Evolutionary conservation across 2,113 vertebrate species (phyloP).

Genomic region (Semnornis frantzii): DNA sequence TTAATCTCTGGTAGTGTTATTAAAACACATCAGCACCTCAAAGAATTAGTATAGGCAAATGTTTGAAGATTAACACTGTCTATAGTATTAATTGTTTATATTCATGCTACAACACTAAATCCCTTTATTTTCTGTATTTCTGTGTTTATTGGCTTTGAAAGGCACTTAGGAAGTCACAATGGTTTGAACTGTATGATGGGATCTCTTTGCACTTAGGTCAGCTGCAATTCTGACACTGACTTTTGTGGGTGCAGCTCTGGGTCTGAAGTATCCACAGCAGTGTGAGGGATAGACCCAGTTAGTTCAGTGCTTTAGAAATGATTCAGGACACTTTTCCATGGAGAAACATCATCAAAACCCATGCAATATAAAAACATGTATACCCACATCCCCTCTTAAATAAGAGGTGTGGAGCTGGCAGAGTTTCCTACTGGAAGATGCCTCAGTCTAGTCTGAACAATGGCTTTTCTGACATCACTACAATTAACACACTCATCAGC

Average conservation of each 20-base stretch:
- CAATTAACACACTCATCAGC: not conserved
- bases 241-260: not conserved
- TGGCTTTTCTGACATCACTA: not conserved
- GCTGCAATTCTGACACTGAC: not conserved
- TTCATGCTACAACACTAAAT: constrained; percentile 3
- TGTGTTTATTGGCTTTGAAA: not conserved
- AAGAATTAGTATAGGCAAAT: not conserved
- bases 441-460: not conserved
- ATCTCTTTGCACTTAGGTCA: not conserved
- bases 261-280: not conserved
- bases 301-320: not conserved
- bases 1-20: constrained; percentile 64
- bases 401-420: not conserved
- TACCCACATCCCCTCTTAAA: not conserved
- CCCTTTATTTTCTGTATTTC: not conserved
- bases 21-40: constrained; percentile 7
- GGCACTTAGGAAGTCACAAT: not conserved
- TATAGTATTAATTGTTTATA: not conserved
- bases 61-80: not conserved
- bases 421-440: not conserved
- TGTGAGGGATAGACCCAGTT: not conserved
- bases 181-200: not conserved
- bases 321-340: not conserved
- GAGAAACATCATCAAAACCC: not conserved
- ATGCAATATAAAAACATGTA: not conserved